Percentiles rank a stretch among this genome's conserved stretches.
phyloP scores from a whole-genome alignment of 2,888 invertebrate genomes.

The Rutpela maculata region DNA sequence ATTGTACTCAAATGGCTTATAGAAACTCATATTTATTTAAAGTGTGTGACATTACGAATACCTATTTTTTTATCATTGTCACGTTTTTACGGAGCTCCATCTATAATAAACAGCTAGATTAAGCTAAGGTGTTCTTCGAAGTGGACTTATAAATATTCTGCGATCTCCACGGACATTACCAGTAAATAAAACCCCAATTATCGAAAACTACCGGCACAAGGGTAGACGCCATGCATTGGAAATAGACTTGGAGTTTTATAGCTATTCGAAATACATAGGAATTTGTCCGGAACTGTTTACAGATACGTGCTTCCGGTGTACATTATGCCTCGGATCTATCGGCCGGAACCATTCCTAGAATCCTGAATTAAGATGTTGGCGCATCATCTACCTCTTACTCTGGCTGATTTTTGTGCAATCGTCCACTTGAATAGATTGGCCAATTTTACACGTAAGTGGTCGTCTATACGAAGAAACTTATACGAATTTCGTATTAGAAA shows the following conservation, averaged over 20 bases:
- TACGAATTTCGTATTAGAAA: too few species aligned
- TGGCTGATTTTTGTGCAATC: neutral
- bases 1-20: too few species aligned
- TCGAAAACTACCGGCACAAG: constrained; percentile 36
- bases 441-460: too few species aligned
- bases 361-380: constrained; percentile 54
- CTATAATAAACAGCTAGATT: neutral
- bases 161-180: constrained; percentile 16
- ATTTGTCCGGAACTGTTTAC: constrained; percentile 61
- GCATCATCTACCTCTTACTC: neutral
- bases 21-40: too few species aligned
- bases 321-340: constrained; percentile 51
- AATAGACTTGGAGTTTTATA: constrained; percentile 44
- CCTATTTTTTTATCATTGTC: too few species aligned
- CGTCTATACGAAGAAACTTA: too few species aligned
- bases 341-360: constrained; percentile 54
- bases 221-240: constrained; percentile 44
- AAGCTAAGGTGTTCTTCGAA: neutral
- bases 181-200: constrained; percentile 46
- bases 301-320: constrained; percentile 52
- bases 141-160: constrained; percentile 5
- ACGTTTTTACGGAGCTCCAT: neutral
- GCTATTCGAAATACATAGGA: constrained; percentile 50
- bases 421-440: neutral
- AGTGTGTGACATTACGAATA: too few species aligned